A percentile compares a stretch with the other conserved stretches of the same genome.
Evolutionary conservation across 1,140 invertebrate genomes (phyloP).

Genomic region (Elymnias hypermnestra): DNA sequence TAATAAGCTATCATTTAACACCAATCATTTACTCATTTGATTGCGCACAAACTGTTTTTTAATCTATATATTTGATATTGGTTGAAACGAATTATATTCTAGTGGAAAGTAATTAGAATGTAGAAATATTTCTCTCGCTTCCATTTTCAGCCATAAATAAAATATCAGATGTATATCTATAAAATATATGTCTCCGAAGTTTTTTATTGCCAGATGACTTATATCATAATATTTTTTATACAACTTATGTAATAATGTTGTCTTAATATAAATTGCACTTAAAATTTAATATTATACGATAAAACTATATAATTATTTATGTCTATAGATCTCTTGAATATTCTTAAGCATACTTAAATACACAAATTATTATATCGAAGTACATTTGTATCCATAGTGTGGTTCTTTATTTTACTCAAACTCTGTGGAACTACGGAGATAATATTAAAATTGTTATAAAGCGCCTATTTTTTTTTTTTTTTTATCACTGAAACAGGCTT

Average conservation of each 20-base stretch:
- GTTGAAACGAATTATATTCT: too few relatives aligned
- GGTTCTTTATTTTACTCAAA: conserved; percentile 5
- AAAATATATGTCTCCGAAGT: too few relatives aligned
- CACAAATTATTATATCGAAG: conserved; percentile 10
- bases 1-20: too few relatives aligned
- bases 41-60: too few relatives aligned
- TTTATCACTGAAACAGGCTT: conserved; percentile 63
- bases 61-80: too few relatives aligned
- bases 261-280: conserved; percentile 34
- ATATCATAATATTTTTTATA: conserved; percentile 15
- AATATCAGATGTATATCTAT: too few relatives aligned
- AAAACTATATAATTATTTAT: too few relatives aligned
- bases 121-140: too few relatives aligned
- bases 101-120: too few relatives aligned
- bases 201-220: conserved; percentile 6
- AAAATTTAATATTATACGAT: too few relatives aligned
- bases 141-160: too few relatives aligned
- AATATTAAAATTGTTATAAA: conserved; percentile 4
- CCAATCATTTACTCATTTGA: too few relatives aligned
- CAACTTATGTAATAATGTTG: conserved; percentile 12
- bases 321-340: conserved; percentile 22
- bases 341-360: conserved; percentile 10
- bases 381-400: conserved; percentile 11
- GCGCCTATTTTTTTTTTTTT: conserved; percentile 7
- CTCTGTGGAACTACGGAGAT: conserved; percentile 8